A percentile compares a stretch with the other conserved stretches of the same genome.
Evolutionary conservation across 1,140 invertebrate genomes (phyloP).

Genomic region (Metaphire vulgaris): DNA sequence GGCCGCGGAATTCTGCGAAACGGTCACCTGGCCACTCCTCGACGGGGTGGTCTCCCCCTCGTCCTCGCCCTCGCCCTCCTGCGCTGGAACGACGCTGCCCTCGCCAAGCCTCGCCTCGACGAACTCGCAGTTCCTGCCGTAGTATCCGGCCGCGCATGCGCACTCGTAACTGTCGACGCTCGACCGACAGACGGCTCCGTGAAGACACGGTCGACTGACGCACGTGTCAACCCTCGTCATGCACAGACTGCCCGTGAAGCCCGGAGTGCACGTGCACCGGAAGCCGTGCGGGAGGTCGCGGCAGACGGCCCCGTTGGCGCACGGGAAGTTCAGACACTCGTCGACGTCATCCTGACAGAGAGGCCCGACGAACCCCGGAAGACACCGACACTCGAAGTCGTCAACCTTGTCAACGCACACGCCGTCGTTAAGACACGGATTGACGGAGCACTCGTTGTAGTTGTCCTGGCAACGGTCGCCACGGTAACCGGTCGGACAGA

Average conservation of each 20-base stretch:
- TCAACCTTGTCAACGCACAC: slow-evolving; percentile 63
- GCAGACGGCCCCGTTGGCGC: slow-evolving; percentile 72
- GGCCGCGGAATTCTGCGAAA: not conserved
- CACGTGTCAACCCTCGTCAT: slow-evolving; percentile 38
- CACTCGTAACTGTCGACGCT: slow-evolving; percentile 23
- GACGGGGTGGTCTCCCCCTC: not conserved
- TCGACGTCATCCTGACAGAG: slow-evolving; percentile 48
- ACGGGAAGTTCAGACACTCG: slow-evolving; percentile 76
- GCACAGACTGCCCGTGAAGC: slow-evolving; percentile 69
- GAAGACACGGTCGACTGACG: slow-evolving; percentile 26
- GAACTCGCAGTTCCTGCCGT: slow-evolving; percentile 30
- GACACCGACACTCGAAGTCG: slow-evolving; percentile 65
- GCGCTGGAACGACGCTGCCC: not conserved
- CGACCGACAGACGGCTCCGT: slow-evolving; percentile 31
- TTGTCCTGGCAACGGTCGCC: slow-evolving; percentile 70
- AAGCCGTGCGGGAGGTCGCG: slow-evolving; percentile 73
- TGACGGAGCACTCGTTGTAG: slow-evolving; percentile 54
- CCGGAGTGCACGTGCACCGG: slow-evolving; percentile 60
- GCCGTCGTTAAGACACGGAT: slow-evolving; percentile 68
- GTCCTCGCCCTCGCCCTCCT: too few species aligned
- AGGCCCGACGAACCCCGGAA: slow-evolving; percentile 66
- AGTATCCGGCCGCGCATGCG: slow-evolving; percentile 23
- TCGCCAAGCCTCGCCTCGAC: slow-evolving; percentile 40
- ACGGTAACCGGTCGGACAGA: slow-evolving; percentile 80
- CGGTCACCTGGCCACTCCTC: not conserved